phyloP scores from a whole-genome alignment of 2,888 invertebrate genomes.

The Spisula subtruncata region DNA sequence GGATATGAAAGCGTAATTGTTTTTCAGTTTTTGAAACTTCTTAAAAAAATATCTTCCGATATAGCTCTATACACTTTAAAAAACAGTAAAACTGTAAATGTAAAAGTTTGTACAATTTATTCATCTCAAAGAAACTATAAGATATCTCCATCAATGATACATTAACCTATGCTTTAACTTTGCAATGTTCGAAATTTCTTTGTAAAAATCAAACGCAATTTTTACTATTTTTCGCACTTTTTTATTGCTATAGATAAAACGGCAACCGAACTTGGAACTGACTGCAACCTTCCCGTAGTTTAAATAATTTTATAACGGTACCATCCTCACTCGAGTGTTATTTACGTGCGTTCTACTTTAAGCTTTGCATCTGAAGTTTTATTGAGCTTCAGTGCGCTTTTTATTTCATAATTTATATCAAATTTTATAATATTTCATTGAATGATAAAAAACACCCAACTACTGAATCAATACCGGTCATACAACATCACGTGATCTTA shows the following conservation, averaged over 20 bases:
- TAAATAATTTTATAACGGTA: background rate
- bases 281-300: background rate
- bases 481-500: slow-evolving; percentile 1
- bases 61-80: too few species aligned
- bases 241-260: background rate
- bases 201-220: background rate
- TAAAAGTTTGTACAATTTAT: too few species aligned
- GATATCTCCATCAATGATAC: too few species aligned
- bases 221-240: background rate
- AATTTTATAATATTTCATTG: background rate
- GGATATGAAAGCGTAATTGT: too few species aligned
- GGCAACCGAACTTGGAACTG: background rate
- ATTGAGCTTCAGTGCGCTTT: background rate
- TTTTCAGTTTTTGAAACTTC: too few species aligned
- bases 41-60: too few species aligned
- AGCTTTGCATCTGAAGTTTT: background rate
- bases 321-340: background rate
- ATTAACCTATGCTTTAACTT: background rate
- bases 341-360: background rate
- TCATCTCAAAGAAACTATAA: too few species aligned
- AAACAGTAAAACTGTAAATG: too few species aligned
- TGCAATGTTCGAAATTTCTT: background rate
- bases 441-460: background rate
- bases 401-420: background rate
- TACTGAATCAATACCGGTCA: background rate